Conservation (phyloP, 1,140 invertebrate species). For the Yoshiicerus persimilis region DNA sequence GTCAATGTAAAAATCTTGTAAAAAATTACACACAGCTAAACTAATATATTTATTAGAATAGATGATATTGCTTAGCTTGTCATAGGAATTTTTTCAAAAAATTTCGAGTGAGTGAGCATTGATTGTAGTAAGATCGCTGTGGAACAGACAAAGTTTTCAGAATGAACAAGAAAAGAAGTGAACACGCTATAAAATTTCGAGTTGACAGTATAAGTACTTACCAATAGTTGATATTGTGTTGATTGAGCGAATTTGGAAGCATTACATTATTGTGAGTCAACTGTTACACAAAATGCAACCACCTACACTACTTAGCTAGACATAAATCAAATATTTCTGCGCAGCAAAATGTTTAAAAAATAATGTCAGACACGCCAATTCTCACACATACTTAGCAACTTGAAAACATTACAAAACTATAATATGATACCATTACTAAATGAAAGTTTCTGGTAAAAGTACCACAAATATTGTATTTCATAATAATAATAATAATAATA, state of each 20-base stretch:
- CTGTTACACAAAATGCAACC: background rate
- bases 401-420: conserved; percentile 19
- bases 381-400: conserved; percentile 12
- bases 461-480: conserved; percentile 6
- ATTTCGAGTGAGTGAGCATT: background rate
- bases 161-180: background rate
- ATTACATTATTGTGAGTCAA: background rate
- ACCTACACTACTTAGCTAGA: background rate
- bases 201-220: background rate
- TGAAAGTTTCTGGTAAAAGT: conserved; percentile 12
- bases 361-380: conserved; percentile 19
- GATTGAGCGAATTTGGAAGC: conserved; percentile 14
- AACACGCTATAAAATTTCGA: background rate
- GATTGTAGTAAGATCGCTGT: background rate
- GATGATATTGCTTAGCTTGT: background rate
- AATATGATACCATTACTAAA: conserved; percentile 17
- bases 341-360: conserved; percentile 11
- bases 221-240: background rate
- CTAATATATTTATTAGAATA: background rate
- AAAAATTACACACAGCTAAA: conserved; percentile 10
- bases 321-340: conserved; percentile 12
- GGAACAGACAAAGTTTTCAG: background rate
- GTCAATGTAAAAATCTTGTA: conserved; percentile 3
- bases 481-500: background rate
- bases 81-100: background rate